Evolutionary conservation across 1,140 invertebrate species (phyloP).

Genomic region (Bilobella aurantiaca): DNA sequence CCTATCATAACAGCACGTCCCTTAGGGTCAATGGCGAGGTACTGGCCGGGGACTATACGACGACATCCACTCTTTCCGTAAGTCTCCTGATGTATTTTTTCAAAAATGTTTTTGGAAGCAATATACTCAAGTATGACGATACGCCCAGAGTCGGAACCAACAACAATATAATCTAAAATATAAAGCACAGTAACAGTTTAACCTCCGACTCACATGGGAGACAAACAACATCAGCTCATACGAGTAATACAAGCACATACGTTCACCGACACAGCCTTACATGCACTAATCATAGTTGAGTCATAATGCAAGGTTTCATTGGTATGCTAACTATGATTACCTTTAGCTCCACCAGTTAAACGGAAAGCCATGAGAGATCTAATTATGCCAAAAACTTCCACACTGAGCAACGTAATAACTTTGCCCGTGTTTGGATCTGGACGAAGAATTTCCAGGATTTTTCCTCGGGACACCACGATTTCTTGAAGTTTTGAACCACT

Average conservation of each 20-base stretch:
- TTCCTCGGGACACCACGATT: conserved; percentile 88
- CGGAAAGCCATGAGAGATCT: conserved; percentile 92
- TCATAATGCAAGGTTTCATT: not conserved
- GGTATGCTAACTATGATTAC: conserved; percentile 46
- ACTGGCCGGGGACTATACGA: conserved; percentile 96
- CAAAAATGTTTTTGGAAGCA: conserved; percentile 83
- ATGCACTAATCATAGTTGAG: conserved; percentile 13
- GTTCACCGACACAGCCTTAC: conserved; percentile 25
- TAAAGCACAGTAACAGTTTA: too few species aligned
- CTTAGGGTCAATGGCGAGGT: conserved; percentile 96
- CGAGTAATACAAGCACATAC: not conserved
- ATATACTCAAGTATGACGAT: conserved; percentile 97
- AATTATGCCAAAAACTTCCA: conserved; percentile 94
- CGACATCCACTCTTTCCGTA: conserved; percentile 98
- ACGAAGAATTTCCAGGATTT: conserved; percentile 81
- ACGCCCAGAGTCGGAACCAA: conserved; percentile 95
- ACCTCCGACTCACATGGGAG: too few species aligned
- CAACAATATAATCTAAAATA: conserved; percentile 83
- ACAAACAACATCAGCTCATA: not conserved
- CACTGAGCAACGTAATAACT: conserved; percentile 87
- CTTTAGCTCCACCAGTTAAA: conserved; percentile 92
- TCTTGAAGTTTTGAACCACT: conserved; percentile 95
- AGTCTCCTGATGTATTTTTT: conserved; percentile 96
- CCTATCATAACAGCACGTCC: conserved; percentile 98
- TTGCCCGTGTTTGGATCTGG: conserved; percentile 98